Base-by-base conservation (phyloP, 2,113 vertebrate genomes). In the Micronycteris hirsuta region DNA sequence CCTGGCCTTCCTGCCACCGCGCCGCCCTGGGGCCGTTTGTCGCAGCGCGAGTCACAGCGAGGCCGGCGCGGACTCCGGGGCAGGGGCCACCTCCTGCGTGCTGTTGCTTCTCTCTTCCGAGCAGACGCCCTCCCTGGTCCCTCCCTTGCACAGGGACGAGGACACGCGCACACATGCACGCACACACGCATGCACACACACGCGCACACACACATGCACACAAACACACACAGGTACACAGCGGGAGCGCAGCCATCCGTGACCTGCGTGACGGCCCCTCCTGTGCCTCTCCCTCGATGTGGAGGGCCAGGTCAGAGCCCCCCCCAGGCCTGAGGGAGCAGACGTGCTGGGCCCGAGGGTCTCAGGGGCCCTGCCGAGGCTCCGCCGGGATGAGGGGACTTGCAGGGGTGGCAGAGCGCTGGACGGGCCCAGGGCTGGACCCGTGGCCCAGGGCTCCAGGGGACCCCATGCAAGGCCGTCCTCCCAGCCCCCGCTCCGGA, bases 261-360 rank as follows among this genome's bases (percentile, higher is more conserved):
- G 38, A 43, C 22, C 38, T 22, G 22, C 12, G 2, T 41, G 11
- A 13, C 38, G 15, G 17, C 65, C 16, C 33, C 63, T 33, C 78
- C 26, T 5, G 0, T 0, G 1, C 8, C 78, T 9, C 15, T 7
- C 38, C 16, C 2, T 31, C 26, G 0, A 12, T 4, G 31, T 17
- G 7, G 43, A 49, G 28, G 1, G 4, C 1, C 11, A 83, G 82
- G 19, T 83, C 31, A 16, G 19, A 84, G 31, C 56, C 26, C 17
- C 63, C 6, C 1, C 41, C 58, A 41, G 68, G 68, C 38, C 41
- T 3, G 1, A 82, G 58, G 33, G 33, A 68, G 67, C 17, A 1
- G n/a, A 36, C n/a, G 11, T 3, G 43, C 47, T 33, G n/a, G n/a
- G 4, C 26, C 4, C 1, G 2, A 4, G 4, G 9, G 24, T 31